A percentile compares a stretch with the other conserved stretches of the same genome.
Conservation (phyloP, 1,140 invertebrate species). For the Zaprionus ornatus region DNA sequence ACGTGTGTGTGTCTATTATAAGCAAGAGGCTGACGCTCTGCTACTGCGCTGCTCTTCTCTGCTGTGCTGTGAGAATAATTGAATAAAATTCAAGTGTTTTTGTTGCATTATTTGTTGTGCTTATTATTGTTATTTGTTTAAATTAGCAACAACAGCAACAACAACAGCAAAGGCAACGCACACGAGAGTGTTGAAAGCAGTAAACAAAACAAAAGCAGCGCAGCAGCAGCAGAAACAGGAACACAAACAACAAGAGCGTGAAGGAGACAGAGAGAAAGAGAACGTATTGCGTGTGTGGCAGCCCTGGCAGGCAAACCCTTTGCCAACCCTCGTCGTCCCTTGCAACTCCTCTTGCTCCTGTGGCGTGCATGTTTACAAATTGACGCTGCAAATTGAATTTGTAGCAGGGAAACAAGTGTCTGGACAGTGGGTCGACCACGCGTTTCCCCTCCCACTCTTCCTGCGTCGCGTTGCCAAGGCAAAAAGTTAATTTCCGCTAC, state of each 20-base stretch:
- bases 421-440: slow-evolving; percentile 37
- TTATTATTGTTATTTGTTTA: slow-evolving; percentile 81
- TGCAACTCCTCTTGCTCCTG: background rate
- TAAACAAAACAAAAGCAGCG: slow-evolving; percentile 29
- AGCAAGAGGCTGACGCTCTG: slow-evolving; percentile 50
- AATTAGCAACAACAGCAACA: slow-evolving; percentile 65
- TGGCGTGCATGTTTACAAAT: slow-evolving; percentile 68
- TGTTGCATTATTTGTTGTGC: slow-evolving; percentile 73
- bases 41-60: slow-evolving; percentile 7
- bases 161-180: slow-evolving; percentile 10
- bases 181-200: slow-evolving; percentile 47
- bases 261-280: slow-evolving; percentile 15
- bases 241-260: slow-evolving; percentile 28
- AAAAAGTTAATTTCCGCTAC: slow-evolving; percentile 72
- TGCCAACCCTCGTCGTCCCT: slow-evolving; percentile 20
- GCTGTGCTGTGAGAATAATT: slow-evolving; percentile 59
- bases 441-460: background rate
- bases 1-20: slow-evolving; percentile 65
- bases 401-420: slow-evolving; percentile 69
- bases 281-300: slow-evolving; percentile 40
- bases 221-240: slow-evolving; percentile 13
- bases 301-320: slow-evolving; percentile 69
- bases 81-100: slow-evolving; percentile 81
- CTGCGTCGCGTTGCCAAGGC: slow-evolving; percentile 35
- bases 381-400: slow-evolving; percentile 73